Evolutionary conservation across 2,797 vertebrate species (phyloP), one percentile per base, ranked within the genome.

Genomic region (Rhynchotus rufescens): DNA sequence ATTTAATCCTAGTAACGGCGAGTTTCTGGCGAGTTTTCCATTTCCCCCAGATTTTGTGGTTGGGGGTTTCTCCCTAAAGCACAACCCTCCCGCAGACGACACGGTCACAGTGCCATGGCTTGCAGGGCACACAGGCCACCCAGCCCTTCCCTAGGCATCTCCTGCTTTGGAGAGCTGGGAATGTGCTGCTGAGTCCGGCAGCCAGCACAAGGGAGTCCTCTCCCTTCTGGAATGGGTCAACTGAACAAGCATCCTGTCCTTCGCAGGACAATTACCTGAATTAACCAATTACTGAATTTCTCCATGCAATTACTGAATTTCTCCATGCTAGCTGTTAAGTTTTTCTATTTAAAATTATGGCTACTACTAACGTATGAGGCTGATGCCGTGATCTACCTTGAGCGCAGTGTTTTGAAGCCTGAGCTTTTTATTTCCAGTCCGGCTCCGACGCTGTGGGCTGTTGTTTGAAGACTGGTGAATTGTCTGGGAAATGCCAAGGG

Each of bases 1-100:
- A 94, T 77, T 89, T 90, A 92, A 89, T 84, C 51, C 92, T 90
- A 80, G 4, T 62, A 90, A 86, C 59, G 90, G 79, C 72, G n/a
- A 23, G 30, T 30, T 79, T 64, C 5, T 10, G 23, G 38, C 72
- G 36, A n/a, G 30, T 80, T 59, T 28, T 26, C 79, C 57, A 28
- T 30, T 52, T 59, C n/a, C 51, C 57, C 4, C 25, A 15, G 3
- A 26, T 21, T 61, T 84, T 62, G 40, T 77, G 30, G 17, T 13
- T 10, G 68, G 52, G 72, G 15, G 9, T 75, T 89, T 94, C 26
- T 42, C 14, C 15, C 28, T 61, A 62, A 66, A 92, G 21, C 49
- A 40, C 19, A 54, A 75, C 26, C 30, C 84, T 69, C 83, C 68
- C 64, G 59, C 87, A 85, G 30, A n/a, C 54, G 52, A 83, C 10